Base-by-base conservation (phyloP, 1,140 invertebrate genomes). In the Bombus huntii region DNA sequence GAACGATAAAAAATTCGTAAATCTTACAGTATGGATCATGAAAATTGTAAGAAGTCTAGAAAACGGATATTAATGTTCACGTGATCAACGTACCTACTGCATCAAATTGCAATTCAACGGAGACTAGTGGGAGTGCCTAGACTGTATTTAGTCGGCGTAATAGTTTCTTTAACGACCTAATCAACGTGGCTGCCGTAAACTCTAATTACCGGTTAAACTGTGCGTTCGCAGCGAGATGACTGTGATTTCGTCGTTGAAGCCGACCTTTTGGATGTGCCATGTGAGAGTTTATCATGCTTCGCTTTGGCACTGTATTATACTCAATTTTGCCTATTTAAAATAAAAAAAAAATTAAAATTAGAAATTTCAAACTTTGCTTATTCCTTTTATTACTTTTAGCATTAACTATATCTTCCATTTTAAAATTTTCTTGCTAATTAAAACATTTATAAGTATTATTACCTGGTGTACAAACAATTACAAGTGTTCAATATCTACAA, bases 101-200 rank as follows among this genome's bases (percentile, higher is more conserved):
- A 42, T 80, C 78, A 70, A 80, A 80, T 80, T 80, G 34, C 80
- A 62, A 59, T 82, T 75, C 39, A 65, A 3, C 42, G 12, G 44
- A 72, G 68, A 72, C 68, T 28, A 72, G 79, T 42, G 28, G 57
- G 39, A 74, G 71, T 74, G 44, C 10, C 57, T 53, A 39, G 57
- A 47, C 71, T 73, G 57, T 75, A 44, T 87, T 85, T 71, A 86
- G 72, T 15, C 59, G 39, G 57, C 73, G 37, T 71, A 75, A 86
- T 76, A 75, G 84, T 86, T 88, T 82, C 72, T 88, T 88, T 88
- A 87, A 88, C 65, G 85, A 87, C 34, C 77, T 78, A 88, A 87
- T 87, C 78, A 87, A 87, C 86, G 68, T 66, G 68, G 44, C 47
- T 72, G 47, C 37, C 79, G 79, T 72, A 81, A 72, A 81, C 37